Percentiles rank a stretch among this genome's conserved stretches.
Evolutionary conservation across 2,888 invertebrate species (phyloP).

Genomic region (Trachelus troglodyta): DNA sequence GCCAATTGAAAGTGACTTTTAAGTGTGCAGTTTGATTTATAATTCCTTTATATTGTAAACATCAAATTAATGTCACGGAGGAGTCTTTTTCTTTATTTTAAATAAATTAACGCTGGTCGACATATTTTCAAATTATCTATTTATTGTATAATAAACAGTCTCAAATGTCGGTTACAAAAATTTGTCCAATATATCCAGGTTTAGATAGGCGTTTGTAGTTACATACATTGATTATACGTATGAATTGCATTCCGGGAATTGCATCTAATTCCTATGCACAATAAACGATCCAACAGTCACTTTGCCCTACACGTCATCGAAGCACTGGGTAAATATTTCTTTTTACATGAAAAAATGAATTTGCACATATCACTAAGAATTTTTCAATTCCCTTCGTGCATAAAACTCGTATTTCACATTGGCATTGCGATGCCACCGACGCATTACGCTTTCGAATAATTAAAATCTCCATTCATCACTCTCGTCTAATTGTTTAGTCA

Average conservation of each 20-base stretch:
- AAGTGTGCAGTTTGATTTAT: too few relatives aligned
- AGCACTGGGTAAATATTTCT: neutral
- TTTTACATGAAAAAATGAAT: neutral
- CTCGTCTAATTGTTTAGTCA: slow-evolving; percentile 16
- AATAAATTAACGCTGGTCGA: too few relatives aligned
- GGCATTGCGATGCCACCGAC: neutral
- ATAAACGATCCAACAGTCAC: neutral
- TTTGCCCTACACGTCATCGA: neutral
- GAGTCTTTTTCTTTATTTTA: too few relatives aligned
- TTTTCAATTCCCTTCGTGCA: slow-evolving; percentile 7
- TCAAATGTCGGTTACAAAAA: too few relatives aligned
- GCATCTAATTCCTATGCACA: neutral
- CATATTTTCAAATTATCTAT: too few relatives aligned
- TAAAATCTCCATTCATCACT: slow-evolving; percentile 8
- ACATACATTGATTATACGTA: neutral
- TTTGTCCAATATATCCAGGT: neutral
- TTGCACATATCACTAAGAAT: neutral
- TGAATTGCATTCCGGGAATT: neutral
- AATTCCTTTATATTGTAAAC: too few relatives aligned
- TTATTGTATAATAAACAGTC: too few relatives aligned
- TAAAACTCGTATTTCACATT: neutral
- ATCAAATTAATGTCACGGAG: too few relatives aligned
- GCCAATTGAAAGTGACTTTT: too few relatives aligned
- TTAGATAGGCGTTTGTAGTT: neutral
- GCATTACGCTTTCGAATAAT: neutral